Conservation (phyloP, 1,140 invertebrate species). For the Rhopalosiphum padi region DNA sequence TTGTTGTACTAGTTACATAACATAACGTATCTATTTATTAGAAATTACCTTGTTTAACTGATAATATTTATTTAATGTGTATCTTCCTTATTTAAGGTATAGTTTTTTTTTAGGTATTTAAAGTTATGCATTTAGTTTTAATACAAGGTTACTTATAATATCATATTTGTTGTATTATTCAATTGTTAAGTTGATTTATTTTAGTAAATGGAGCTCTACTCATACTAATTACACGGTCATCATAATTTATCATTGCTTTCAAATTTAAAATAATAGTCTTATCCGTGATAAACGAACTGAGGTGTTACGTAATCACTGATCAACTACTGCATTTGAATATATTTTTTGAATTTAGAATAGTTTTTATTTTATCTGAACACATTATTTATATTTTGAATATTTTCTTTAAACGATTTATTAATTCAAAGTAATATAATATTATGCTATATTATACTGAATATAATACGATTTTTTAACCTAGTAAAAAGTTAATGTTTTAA, state of each 20-base stretch:
- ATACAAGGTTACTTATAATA: neutral
- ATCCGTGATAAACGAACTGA: neutral
- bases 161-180: neutral
- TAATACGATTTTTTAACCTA: neutral
- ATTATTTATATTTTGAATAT: neutral
- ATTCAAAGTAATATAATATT: neutral
- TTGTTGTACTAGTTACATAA: neutral
- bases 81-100: neutral
- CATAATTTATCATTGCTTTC: neutral
- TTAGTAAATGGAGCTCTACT: neutral
- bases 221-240: neutral
- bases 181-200: neutral
- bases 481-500: neutral
- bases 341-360: neutral
- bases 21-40: neutral
- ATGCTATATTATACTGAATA: neutral
- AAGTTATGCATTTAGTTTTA: neutral
- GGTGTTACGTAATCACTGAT: neutral
- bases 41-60: neutral
- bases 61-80: neutral
- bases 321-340: neutral
- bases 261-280: neutral
- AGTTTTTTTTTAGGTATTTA: neutral
- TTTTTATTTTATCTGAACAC: neutral
- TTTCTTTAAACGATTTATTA: neutral